phyloP scores from a whole-genome alignment of 2,888 invertebrate species.

The Temnothorax ravouxi region DNA sequence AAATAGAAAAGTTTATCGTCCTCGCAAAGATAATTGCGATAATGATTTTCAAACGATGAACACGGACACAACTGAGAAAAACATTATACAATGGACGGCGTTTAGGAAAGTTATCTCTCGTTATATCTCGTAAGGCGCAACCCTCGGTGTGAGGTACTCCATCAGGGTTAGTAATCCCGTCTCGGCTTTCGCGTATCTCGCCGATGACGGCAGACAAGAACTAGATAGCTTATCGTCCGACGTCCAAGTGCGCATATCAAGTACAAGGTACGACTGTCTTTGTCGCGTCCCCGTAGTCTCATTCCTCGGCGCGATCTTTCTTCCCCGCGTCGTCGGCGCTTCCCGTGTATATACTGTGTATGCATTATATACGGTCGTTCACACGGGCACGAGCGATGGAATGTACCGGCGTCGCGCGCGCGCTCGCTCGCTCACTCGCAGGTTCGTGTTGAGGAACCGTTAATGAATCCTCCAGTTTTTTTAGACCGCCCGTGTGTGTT shows the following conservation, averaged over 20 bases:
- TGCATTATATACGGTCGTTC: constrained; percentile 78
- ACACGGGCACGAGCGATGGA: constrained; percentile 76
- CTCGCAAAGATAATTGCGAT: background rate
- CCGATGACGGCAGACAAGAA: constrained; percentile 82
- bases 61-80: background rate
- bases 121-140: background rate
- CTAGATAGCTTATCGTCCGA: constrained; percentile 70
- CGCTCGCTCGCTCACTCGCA: constrained; percentile 49
- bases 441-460: constrained; percentile 81
- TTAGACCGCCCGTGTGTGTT: constrained; percentile 73
- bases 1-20: background rate
- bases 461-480: constrained; percentile 82
- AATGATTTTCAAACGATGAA: background rate
- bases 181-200: constrained; percentile 80
- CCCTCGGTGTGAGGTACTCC: constrained; percentile 72
- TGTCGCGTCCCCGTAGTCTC: constrained; percentile 51
- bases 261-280: constrained; percentile 63
- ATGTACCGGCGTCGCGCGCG: constrained; percentile 67
- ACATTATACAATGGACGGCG: background rate
- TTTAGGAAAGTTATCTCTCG: background rate
- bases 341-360: constrained; percentile 62
- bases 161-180: constrained; percentile 83
- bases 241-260: constrained; percentile 79
- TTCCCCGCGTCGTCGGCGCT: constrained; percentile 40
- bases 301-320: constrained; percentile 62